Percentiles rank a stretch among this genome's conserved stretches.
These are phyloP conservation scores for Anguilla pacifica DNA, from an alignment of 2,797 vertebrate genomes.

Conservation along the genomic window DNA sequence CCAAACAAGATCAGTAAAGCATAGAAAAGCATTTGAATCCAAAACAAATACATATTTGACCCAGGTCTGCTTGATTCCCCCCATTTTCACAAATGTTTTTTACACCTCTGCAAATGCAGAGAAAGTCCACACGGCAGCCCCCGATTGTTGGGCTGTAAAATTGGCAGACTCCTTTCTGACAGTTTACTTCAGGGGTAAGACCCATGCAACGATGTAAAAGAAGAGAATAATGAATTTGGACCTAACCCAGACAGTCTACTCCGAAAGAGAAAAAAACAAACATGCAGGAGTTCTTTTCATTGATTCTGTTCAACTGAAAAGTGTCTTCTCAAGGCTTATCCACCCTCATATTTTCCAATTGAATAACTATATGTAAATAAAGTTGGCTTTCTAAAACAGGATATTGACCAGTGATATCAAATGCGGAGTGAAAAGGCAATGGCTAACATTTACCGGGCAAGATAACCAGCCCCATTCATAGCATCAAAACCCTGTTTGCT, in stretches of 20 bases:
- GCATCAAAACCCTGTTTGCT: neutral
- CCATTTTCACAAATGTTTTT: neutral
- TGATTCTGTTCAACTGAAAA: neutral
- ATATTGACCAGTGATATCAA: neutral
- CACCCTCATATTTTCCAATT: neutral
- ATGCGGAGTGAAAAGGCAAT: neutral
- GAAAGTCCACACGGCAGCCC: neutral
- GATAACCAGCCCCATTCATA: neutral
- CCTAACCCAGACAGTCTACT: neutral
- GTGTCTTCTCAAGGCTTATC: neutral
- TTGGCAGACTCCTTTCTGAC: neutral
- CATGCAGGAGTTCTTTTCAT: neutral
- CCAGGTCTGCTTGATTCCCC: too few species aligned
- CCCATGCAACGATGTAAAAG: neutral
- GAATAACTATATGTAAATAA: neutral
- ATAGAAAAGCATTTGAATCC: too few species aligned
- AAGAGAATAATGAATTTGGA: neutral
- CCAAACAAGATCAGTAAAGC: too few species aligned
- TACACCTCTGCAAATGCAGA: neutral
- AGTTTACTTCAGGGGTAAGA: neutral
- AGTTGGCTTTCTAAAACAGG: too few species aligned
- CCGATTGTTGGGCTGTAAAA: neutral
- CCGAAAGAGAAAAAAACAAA: neutral
- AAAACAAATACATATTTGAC: too few species aligned
- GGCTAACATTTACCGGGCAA: neutral